Percentiles rank a stretch among this genome's conserved stretches.
These are phyloP conservation scores for Drosophila willistoni DNA, from an alignment of 1,140 invertebrate genomes.

Conservation along the genomic window DNA sequence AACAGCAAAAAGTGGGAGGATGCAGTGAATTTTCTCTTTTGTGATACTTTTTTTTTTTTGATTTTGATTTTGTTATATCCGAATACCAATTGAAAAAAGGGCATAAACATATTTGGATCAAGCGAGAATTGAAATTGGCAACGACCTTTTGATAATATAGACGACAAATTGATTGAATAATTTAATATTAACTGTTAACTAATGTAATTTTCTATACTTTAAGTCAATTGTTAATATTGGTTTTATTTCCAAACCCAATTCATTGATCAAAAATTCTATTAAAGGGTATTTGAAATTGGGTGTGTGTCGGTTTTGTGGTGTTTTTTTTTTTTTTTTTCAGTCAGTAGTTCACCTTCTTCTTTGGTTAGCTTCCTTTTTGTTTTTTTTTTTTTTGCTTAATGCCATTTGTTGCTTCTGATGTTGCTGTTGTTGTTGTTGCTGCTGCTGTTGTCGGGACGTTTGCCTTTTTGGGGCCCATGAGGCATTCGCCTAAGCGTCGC, in stretches of 20 bases:
- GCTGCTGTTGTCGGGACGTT: constrained; percentile 62
- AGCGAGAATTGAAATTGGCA: background rate
- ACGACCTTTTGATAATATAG: background rate
- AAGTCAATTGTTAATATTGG: too few species aligned
- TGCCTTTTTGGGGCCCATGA: constrained; percentile 79
- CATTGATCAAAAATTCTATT: background rate
- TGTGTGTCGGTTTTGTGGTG: constrained; percentile 4
- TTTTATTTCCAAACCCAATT: background rate
- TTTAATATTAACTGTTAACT: background rate
- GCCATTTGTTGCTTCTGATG: constrained; percentile 50
- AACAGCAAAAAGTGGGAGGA: constrained; percentile 80
- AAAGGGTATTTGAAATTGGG: constrained; percentile 20
- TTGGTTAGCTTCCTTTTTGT: constrained; percentile 6
- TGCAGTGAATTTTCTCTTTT: constrained; percentile 76
- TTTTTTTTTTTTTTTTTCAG: background rate
- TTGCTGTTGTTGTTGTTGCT: constrained; percentile 24
- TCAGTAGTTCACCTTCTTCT: constrained; percentile 1
- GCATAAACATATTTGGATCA: constrained; percentile 6
- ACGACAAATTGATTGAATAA: background rate
- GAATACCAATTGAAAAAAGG: constrained; percentile 20
- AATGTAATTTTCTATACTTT: too few species aligned
- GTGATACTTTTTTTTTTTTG: constrained; percentile 48
- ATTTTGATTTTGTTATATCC: background rate
- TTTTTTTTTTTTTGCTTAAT: constrained; percentile 35
- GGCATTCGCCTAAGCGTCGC: constrained; percentile 78